Evolutionary conservation across 2,888 invertebrate genomes (phyloP).

Genomic region (Drosophila glabriapex): DNA sequence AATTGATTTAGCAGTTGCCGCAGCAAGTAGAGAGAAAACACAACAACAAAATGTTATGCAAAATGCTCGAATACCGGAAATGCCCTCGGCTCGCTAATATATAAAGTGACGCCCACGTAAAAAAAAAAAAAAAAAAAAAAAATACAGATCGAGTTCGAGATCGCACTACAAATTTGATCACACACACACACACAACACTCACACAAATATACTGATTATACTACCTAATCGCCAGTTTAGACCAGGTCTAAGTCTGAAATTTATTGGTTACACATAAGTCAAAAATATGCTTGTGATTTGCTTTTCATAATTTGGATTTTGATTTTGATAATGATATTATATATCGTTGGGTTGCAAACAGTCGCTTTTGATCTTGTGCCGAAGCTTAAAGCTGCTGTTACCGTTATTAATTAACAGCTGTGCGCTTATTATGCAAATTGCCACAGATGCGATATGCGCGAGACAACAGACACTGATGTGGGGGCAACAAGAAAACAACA

Average conservation of each 20-base stretch:
- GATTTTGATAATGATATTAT: constrained; percentile 15
- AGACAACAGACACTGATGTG: constrained; percentile 40
- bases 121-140: neutral
- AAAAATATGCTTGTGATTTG: constrained; percentile 30
- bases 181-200: neutral
- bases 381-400: constrained; percentile 68
- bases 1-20: constrained; percentile 69
- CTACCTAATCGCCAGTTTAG: neutral
- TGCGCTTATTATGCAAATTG: constrained; percentile 78
- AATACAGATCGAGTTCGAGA: constrained; percentile 19
- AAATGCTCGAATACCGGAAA: constrained; percentile 51
- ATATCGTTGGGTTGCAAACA: constrained; percentile 19
- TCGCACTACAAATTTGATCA: constrained; percentile 49
- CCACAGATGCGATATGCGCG: constrained; percentile 59
- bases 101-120: constrained; percentile 44
- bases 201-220: neutral
- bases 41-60: constrained; percentile 34
- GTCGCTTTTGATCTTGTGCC: constrained; percentile 66
- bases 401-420: constrained; percentile 81
- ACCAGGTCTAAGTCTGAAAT: constrained; percentile 21
- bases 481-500: constrained; percentile 23
- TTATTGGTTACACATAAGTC: constrained; percentile 19
- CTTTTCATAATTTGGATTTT: constrained; percentile 16
- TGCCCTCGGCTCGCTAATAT: constrained; percentile 48
- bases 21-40: constrained; percentile 22